Evolutionary conservation across 64 coral and sea anemone species (phyloP).

Genomic region (Stichodactyla helianthus): DNA sequence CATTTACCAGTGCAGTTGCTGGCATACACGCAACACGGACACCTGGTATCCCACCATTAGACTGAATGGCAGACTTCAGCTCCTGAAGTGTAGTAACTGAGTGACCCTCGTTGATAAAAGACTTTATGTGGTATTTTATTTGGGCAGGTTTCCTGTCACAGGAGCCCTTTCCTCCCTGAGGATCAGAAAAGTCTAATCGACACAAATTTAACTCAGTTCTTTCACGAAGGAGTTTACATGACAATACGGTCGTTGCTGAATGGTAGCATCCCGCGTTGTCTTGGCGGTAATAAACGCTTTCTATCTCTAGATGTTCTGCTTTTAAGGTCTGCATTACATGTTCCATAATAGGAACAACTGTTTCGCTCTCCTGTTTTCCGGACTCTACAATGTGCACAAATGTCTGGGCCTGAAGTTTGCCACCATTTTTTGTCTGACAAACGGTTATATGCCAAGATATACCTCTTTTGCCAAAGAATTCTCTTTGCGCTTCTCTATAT

Average conservation of each 20-base stretch:
- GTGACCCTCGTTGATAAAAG: constrained; percentile 30
- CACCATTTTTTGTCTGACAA: constrained; percentile 14
- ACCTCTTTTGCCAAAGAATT: constrained; percentile 40
- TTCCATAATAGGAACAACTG: constrained; percentile 33
- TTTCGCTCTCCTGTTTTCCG: constrained; percentile 19
- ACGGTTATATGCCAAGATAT: constrained; percentile 38
- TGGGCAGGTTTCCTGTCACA: constrained; percentile 30
- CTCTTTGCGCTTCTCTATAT: constrained; percentile 19
- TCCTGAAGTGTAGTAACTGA: constrained; percentile 19
- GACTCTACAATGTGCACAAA: constrained; percentile 37
- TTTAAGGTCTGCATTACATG: constrained; percentile 20
- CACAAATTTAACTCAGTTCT: constrained; percentile 1
- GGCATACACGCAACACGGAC: constrained; percentile 9
- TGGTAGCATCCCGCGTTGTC: constrained; percentile 37
- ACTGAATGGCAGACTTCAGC: constrained; percentile 24
- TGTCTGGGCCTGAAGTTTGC: constrained; percentile 29
- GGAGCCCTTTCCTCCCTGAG: constrained; percentile 23
- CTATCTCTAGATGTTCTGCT: constrained; percentile 23
- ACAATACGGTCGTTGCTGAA: constrained; percentile 8
- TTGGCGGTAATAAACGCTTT: constrained; percentile 8
- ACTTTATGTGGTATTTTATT: constrained; percentile 36
- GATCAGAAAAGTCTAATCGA: constrained; percentile 30
- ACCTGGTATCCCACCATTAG: constrained; percentile 31
- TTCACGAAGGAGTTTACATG: background rate
- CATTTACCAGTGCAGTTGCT: background rate